These are phyloP conservation scores for Melangyna quadrimaculata DNA, from an alignment of 2,888 invertebrate species.

Conservation along the genomic window DNA sequence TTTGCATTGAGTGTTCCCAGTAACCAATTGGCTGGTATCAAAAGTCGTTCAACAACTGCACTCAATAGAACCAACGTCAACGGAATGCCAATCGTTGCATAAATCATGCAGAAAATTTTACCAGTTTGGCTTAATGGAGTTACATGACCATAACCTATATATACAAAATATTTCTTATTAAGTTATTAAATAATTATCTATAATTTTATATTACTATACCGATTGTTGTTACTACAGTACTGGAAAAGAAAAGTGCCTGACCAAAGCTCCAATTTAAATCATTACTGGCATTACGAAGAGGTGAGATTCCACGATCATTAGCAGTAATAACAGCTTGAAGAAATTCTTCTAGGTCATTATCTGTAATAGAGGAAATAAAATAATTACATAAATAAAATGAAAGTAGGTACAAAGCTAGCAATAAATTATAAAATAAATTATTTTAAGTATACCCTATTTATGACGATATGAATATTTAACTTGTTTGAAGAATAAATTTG, in stretches of 20 bases:
- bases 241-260: conserved; percentile 93
- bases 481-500: no score
- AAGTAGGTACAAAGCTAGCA: no score
- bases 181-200: background rate
- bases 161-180: background rate
- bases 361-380: conserved; percentile 76
- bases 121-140: conserved; percentile 92
- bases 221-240: conserved; percentile 94
- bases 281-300: conserved; percentile 87
- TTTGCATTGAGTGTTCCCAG: conserved; percentile 85
- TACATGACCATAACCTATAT: conserved; percentile 92
- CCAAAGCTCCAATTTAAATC: conserved; percentile 96
- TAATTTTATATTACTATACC: conserved; percentile 84
- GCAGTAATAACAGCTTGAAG: conserved; percentile 88
- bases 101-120: conserved; percentile 93
- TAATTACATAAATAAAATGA: no score
- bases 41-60: conserved; percentile 90
- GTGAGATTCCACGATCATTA: conserved; percentile 89
- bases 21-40: conserved; percentile 88
- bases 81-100: conserved; percentile 92
- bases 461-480: no score
- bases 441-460: no score
- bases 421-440: no score
- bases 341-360: conserved; percentile 87
- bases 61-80: conserved; percentile 91